Conservation (phyloP, 2,888 invertebrate genomes). For the Celastrina argiolus region DNA sequence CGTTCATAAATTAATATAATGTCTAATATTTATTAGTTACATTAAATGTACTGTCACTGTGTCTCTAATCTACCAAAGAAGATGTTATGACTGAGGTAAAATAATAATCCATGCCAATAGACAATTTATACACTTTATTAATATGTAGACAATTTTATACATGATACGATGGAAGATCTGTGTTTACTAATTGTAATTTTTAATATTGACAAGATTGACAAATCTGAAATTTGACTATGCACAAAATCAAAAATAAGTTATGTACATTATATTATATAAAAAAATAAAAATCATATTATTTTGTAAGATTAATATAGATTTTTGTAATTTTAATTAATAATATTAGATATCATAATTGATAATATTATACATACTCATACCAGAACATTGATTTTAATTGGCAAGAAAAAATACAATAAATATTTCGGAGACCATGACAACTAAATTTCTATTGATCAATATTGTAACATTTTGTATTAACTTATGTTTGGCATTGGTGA, state of each 20-base stretch:
- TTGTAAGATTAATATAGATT: slow-evolving; percentile 29
- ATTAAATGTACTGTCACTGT: slow-evolving; percentile 36
- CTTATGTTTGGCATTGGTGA: slow-evolving; percentile 36
- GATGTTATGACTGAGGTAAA: slow-evolving; percentile 49
- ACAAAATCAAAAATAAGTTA: slow-evolving; percentile 56
- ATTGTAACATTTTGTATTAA: slow-evolving; percentile 47
- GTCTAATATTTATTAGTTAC: slow-evolving; percentile 27
- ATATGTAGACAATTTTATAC: slow-evolving; percentile 32
- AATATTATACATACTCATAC: slow-evolving; percentile 19
- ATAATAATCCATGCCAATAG: slow-evolving; percentile 37
- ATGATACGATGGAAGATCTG: slow-evolving; percentile 30
- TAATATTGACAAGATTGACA: slow-evolving; percentile 37
- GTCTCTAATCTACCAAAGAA: slow-evolving; percentile 62
- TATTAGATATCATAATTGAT: slow-evolving; percentile 21
- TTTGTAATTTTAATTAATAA: slow-evolving; percentile 30
- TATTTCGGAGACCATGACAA: slow-evolving; percentile 65
- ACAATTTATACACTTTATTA: slow-evolving; percentile 30
- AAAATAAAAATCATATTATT: slow-evolving; percentile 33
- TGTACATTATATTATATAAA: slow-evolving; percentile 25
- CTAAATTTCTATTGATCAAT: slow-evolving; percentile 66
- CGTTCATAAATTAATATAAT: slow-evolving; percentile 35
- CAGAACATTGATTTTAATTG: slow-evolving; percentile 22
- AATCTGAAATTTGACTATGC: slow-evolving; percentile 50
- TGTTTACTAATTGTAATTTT: slow-evolving; percentile 42
- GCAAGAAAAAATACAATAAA: slow-evolving; percentile 45